Base-by-base conservation (phyloP, 2,113 vertebrate genomes). In the Ophiodon elongatus region DNA sequence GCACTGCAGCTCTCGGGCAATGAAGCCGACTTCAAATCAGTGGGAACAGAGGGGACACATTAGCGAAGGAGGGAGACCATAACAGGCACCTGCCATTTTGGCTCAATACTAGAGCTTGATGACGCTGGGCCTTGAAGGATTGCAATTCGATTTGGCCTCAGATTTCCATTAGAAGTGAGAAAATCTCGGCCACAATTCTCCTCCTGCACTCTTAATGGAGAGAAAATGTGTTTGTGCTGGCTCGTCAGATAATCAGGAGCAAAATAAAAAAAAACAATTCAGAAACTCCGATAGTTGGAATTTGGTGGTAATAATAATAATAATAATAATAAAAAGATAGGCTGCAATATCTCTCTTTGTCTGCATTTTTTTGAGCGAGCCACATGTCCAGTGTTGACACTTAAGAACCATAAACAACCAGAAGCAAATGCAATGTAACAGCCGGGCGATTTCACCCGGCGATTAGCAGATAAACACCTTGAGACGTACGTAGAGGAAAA, bases 71-170 rank as follows among this genome's bases (percentile, higher is more conserved):
- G 77, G 45, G 81, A 83, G 79, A 54, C 83, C 23, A 35, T 64
- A 82, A 86, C 73, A 85, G 86, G 73, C 88, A 91, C 82, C 89
- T 92, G 90, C 90, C 88, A 92, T 88, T 90, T 87, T 85, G 71
- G 70, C 79, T 88, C 81, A 72, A 56, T 83, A 70, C 72, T 82
- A 23, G 29, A 33, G 31, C 45, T 47, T 8, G 11, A 74, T 29
- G 21, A 76, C 9, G 76, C 57, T 4, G 27, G 45, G 79, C 75
- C 83, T 72, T 86, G 84, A 83, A 63, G 80, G 86, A 92, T 92
- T 92, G 72, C 83, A 73, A 83, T 85, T 80, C 62, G 56, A 91
- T 81, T 81, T 70, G 41, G 57, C 68, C 21, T 43, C n/a, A 4
- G 23, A 79, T 50, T 75, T 80, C 85, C 82, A 90, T 91, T 89